Percentiles rank a stretch among this genome's conserved stretches.
Conservation (phyloP, 1,140 invertebrate genomes). For the Chironomus tepperi region DNA sequence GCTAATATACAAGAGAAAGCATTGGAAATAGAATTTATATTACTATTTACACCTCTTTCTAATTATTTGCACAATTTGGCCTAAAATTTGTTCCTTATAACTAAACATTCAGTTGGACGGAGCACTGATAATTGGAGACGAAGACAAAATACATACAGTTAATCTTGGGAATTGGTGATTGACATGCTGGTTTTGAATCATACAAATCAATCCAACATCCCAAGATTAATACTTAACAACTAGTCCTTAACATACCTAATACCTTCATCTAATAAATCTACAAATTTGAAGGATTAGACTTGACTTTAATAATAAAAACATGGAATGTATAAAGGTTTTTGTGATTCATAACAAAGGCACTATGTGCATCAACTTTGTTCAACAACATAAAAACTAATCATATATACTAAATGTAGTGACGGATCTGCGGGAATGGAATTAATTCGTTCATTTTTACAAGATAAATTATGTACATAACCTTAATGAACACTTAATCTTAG, state of each 20-base stretch:
- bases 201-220: not conserved
- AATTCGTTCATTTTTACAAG: not conserved
- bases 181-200: too few species aligned
- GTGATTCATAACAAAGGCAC: not conserved
- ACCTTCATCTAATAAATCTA: too few species aligned
- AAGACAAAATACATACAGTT: not conserved
- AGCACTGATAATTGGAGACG: conserved; percentile 21
- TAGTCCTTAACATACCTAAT: not conserved
- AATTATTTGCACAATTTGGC: conserved; percentile 22
- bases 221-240: not conserved
- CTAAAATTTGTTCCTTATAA: not conserved
- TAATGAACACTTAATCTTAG: not conserved
- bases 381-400: not conserved
- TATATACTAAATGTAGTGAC: not conserved
- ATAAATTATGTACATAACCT: not conserved
- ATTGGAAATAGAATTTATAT: conserved; percentile 16
- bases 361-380: conserved; percentile 1
- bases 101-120: conserved; percentile 22
- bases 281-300: not conserved
- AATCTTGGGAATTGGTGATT: not conserved
- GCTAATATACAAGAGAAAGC: conserved; percentile 1
- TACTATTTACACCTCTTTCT: conserved; percentile 18
- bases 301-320: not conserved
- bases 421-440: conserved; percentile 18
- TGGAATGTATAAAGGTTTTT: conserved; percentile 11